Evolutionary conservation across 1,140 invertebrate genomes (phyloP), one percentile per base, ranked within the genome.

Genomic region (Tetraneura akinire): DNA sequence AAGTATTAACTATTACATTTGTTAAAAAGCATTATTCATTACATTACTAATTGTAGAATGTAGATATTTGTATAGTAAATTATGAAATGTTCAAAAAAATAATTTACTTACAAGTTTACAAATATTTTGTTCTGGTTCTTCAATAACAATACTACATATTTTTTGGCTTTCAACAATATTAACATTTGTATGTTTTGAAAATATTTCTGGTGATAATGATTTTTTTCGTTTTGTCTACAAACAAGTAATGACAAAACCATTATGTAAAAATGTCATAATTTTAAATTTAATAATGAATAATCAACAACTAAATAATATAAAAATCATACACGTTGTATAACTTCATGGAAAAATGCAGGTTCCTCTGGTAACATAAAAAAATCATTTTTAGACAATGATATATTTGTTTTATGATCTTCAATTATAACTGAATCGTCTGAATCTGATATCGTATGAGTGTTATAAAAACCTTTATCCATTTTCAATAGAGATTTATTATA

Each of bases 331-430:
- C 51, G 11, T 76, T 57, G 49, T 21, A 57, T 16, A 45, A 76
- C 53, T 78, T 78, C 37, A 2, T 3, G 14, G 18, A 78, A 78
- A 29, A 78, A 78, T n/a, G 45, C 53, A 29, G 74, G 74, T 78
- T 78, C 74, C 4, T 60, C 42, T 26, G 53, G 37, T 1, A 23
- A 29, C 21, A 18, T 37, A 1, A 32, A 21, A 37, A 4, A 16
- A 55, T 29, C 2, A 21, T n/a, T 11, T 57, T 55, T 42, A n/a
- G 2, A 11, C 9, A 18, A 11, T 14, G 10, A 26, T 1, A 42
- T n/a, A 42, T 57, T 42, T 21, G 11, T 16, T 13, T 0, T n/a
- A 42, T 23, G 8, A 78, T 29, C 10, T 10, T 62, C 14, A 13
- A n/a, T 49, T 51, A 32, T n/a, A 5, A 74, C 13, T 32, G 74